These are phyloP conservation scores for Stenchaetothrips biformis DNA, from an alignment of 2,888 invertebrate species.

Conservation along the genomic window DNA sequence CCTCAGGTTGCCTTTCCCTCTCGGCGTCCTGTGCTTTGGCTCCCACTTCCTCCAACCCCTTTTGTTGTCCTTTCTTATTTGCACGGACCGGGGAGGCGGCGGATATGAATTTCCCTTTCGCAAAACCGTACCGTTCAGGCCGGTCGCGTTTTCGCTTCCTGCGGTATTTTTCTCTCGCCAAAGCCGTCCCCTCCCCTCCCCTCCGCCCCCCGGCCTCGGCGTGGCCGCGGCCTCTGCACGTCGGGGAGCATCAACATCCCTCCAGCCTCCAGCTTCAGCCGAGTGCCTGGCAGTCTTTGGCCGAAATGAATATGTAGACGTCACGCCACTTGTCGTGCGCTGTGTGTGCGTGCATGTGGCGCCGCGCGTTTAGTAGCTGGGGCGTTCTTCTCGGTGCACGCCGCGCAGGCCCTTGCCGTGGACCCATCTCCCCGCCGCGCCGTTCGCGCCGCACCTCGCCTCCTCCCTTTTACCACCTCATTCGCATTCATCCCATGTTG, in stretches of 20 bases:
- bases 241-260: too few relatives aligned
- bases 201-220: background rate
- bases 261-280: too few relatives aligned
- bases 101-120: background rate
- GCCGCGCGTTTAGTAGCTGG: conserved; percentile 6
- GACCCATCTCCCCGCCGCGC: background rate
- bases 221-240: background rate
- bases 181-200: background rate
- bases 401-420: background rate
- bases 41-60: too few relatives aligned
- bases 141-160: background rate
- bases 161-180: background rate
- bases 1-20: background rate
- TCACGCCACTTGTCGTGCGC: background rate
- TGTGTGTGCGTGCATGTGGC: background rate
- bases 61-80: too few relatives aligned
- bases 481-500: conserved; percentile 22
- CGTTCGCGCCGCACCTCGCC: background rate
- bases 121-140: background rate
- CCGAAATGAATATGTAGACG: conserved; percentile 10
- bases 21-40: background rate
- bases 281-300: too few relatives aligned
- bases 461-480: conserved; percentile 9
- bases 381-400: background rate
- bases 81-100: too few relatives aligned